Base-by-base conservation (phyloP, 2,113 vertebrate species). In the Cyprinus carpio region DNA sequence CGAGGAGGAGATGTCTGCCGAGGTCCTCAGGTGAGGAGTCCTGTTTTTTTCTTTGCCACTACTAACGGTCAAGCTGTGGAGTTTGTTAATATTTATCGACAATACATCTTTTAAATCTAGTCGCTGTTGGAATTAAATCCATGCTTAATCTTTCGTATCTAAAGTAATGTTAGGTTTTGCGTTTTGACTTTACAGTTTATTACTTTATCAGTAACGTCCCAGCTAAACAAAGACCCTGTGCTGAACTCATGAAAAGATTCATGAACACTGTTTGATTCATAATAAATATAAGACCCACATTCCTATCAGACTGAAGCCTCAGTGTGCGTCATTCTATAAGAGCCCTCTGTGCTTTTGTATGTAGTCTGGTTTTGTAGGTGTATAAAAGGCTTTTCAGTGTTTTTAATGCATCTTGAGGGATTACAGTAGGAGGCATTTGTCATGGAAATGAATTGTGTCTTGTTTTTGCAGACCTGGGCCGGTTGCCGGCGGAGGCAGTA, bases 401-500 rank as follows among this genome's bases (percentile, higher is more conserved):
- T 12, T 12, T 60, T 56, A n/a, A 46, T 16, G 25, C n/a, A 18
- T 71, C 4, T 16, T 18, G 2, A 3, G 2, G 16, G 43, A 4
- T 62, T 64, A 13, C 18, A 31, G 23, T 6, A 13, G 29, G 49
- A 77, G 2, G 10, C 20, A 25, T 40, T 43, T 81, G 58, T 9
- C 37, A 65, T 81, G n/a, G 34, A 65, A 16, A 65, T 43, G 4
- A 81, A 0, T 25, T 20, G 34, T 54, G 64, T 71, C 46, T 62
- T 51, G 27, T 51, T 49, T 54, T 85, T 84, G 1, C 72, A 88
- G 85, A 75, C 75, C 86, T 4, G 81, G 58, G 89, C 71, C 85
- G 4, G 51, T 77, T 58, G 72, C 87, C 0, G 83, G 78, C 87
- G 96, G 95, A 88, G 94, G 95, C 92, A 96, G 95, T 94, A 99